Conservation (phyloP, 2,888 invertebrate species). For the Thymelicus sylvestris region DNA sequence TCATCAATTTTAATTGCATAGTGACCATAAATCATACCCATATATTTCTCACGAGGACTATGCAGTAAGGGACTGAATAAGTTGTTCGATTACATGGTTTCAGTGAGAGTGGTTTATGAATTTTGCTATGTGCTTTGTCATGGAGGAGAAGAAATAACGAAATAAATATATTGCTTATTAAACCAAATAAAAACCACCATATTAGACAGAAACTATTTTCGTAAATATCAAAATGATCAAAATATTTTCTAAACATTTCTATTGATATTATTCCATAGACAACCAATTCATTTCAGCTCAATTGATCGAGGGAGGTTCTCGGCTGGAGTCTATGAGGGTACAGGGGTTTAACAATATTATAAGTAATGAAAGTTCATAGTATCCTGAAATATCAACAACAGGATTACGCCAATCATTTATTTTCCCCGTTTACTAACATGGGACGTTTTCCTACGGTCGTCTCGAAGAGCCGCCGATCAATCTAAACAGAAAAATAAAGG, state of each 20-base stretch:
- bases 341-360: neutral
- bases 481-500: conserved; percentile 24
- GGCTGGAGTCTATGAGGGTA: neutral
- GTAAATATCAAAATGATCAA: too few species aligned
- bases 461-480: conserved; percentile 23
- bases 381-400: conserved; percentile 2
- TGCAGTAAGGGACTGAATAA: too few species aligned
- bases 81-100: too few species aligned
- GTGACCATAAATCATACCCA: too few species aligned
- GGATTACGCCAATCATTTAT: conserved; percentile 28
- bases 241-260: neutral
- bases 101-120: too few species aligned
- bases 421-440: conserved; percentile 23
- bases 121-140: too few species aligned
- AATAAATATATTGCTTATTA: too few species aligned
- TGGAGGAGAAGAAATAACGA: too few species aligned
- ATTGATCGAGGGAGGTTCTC: neutral
- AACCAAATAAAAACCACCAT: too few species aligned
- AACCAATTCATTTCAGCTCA: neutral
- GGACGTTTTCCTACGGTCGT: conserved; percentile 25
- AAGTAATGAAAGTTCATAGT: conserved; percentile 9
- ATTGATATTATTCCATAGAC: neutral
- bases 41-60: too few species aligned
- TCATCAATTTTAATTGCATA: too few species aligned
- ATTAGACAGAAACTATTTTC: too few species aligned